Conservation (phyloP, 2,797 vertebrate genomes). For the Peromyscus eremicus region DNA sequence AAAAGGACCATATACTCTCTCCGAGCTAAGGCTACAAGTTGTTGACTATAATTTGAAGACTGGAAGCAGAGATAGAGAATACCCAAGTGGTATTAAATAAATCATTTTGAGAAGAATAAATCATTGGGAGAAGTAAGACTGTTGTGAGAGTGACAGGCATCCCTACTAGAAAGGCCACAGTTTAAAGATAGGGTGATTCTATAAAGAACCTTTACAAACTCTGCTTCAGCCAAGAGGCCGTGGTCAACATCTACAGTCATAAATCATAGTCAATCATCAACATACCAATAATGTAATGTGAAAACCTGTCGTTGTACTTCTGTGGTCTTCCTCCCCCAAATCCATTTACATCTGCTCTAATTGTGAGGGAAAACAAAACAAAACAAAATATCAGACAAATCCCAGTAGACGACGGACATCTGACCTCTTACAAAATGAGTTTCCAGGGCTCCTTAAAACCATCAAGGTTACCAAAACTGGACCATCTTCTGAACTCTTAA, state of each 20-base stretch:
- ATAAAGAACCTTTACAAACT: neutral
- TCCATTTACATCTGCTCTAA: neutral
- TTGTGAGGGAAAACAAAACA: neutral
- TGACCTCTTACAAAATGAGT: constrained; percentile 29
- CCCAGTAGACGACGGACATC: neutral
- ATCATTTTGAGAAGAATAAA: neutral
- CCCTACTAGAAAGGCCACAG: neutral
- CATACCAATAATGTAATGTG: neutral
- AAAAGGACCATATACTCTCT: neutral
- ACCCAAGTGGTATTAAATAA: neutral
- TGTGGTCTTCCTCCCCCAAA: neutral
- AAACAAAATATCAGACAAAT: neutral
- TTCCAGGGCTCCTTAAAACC: neutral
- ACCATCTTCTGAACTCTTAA: neutral
- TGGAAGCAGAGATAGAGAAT: neutral
- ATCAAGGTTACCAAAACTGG: neutral
- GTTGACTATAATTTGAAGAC: constrained; percentile 5
- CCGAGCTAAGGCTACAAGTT: neutral
- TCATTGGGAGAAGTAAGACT: neutral
- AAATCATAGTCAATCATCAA: neutral
- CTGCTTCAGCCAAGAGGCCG: neutral
- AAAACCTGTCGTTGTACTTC: neutral
- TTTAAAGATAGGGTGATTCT: accelerated
- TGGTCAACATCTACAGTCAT: neutral
- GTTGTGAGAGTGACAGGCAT: neutral